phyloP scores from a whole-genome alignment of 1,140 invertebrate genomes.

The Dreissena rostriformis region DNA sequence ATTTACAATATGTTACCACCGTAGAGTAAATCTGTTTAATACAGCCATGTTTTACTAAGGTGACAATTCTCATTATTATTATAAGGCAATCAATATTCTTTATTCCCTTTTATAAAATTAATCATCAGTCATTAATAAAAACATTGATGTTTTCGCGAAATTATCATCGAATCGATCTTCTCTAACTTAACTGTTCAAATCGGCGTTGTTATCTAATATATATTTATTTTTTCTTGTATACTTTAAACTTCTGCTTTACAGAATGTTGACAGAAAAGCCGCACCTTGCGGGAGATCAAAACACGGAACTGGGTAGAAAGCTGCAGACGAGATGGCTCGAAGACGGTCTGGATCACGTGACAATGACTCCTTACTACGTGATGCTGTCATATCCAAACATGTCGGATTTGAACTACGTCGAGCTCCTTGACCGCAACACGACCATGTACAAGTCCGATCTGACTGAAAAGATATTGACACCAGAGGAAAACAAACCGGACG shows the following conservation, averaged over 20 bases:
- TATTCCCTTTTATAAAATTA: no score
- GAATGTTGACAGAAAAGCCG: conserved; percentile 69
- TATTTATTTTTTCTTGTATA: background rate
- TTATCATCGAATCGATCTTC: no score
- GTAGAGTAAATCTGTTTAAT: no score
- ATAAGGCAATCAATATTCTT: no score
- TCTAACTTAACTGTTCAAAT: no score
- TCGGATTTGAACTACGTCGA: conserved; percentile 67
- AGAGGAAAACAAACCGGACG: conserved; percentile 69
- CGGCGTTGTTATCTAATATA: no score
- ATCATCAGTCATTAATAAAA: no score
- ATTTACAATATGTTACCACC: no score
- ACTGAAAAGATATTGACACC: conserved; percentile 71
- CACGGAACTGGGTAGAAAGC: conserved; percentile 68
- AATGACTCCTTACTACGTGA: conserved; percentile 74
- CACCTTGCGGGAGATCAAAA: conserved; percentile 75
- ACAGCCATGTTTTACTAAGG: no score
- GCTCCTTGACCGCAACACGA: conserved; percentile 55
- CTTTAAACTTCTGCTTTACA: conserved; percentile 6
- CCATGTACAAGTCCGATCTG: conserved; percentile 61
- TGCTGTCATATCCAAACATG: conserved; percentile 76
- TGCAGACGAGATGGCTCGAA: conserved; percentile 68
- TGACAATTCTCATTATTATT: no score
- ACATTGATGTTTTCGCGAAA: no score
- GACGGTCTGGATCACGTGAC: conserved; percentile 71